Percentiles rank a stretch among this genome's conserved stretches.
phyloP scores from a whole-genome alignment of 2,113 vertebrate species.

The rat (Rattus norvegicus) region DNA sequence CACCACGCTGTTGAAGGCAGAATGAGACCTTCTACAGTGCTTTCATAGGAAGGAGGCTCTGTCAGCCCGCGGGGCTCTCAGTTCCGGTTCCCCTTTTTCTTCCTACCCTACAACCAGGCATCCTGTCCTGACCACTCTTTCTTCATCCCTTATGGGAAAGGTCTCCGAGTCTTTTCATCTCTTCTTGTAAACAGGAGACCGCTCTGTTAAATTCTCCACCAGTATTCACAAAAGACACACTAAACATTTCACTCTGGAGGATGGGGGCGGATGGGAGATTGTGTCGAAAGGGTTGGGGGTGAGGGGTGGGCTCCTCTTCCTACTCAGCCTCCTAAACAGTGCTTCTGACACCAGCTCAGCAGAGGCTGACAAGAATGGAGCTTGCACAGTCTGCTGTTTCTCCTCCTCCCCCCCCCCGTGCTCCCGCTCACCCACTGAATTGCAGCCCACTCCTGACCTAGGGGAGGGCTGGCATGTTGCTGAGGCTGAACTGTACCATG shows the following conservation, averaged over 20 bases:
- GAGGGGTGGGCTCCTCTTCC: neutral
- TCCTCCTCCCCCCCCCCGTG: neutral
- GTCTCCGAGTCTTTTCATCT: neutral
- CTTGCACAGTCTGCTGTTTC: neutral
- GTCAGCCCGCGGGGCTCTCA: neutral
- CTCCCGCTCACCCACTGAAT: neutral
- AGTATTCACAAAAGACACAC: slow-evolving; percentile 8
- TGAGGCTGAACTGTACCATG: neutral
- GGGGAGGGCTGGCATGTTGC: neutral
- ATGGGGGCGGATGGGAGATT: too few relatives aligned
- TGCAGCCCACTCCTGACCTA: neutral
- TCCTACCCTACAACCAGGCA: neutral
- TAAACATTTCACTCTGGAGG: neutral
- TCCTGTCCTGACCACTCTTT: neutral
- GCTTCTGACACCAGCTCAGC: neutral
- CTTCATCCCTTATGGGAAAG: neutral
- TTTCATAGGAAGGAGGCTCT: neutral
- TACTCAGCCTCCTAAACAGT: neutral
- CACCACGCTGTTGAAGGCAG: neutral
- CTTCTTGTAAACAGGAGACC: neutral
- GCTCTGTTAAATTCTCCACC: neutral
- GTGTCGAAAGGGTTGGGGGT: neutral
- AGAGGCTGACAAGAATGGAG: neutral
- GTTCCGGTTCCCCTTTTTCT: too few relatives aligned
- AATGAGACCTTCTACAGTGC: neutral